Base-by-base conservation (phyloP, 2,888 invertebrate genomes). In the Cecidostiba fungosa region DNA sequence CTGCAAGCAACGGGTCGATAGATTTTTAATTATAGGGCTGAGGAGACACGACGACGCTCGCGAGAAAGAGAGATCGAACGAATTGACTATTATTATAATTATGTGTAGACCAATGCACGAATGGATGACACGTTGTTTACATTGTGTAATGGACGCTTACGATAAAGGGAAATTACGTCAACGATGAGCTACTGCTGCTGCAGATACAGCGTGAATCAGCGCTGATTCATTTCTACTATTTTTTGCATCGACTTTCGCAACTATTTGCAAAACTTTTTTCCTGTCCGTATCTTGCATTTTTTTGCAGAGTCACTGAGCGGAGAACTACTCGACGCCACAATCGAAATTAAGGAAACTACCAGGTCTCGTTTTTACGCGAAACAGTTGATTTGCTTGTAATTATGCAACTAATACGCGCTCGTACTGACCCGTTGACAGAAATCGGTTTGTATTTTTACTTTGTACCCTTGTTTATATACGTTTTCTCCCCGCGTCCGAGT, bases 321-420 rank as follows among this genome's bases (percentile, higher is more conserved):
- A 50, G 16, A 47, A 47, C 47, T 14, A 47, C 47, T 14, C 47
- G 2, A 3, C 16, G 47, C 5, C 14, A 14, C 47, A 47, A 47
- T 47, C 47, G 16, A 12, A 47, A 16, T n/a, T n/a, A n/a, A n/a
- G n/a, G 19, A 2, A 43, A 43, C 43, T 43, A 43, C 43, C 43
- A 43, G 43, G 1, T 43, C 12, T 43, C 3, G 43, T 2, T n/a
- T n/a, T n/a, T 43, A 1, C 39, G 59, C 12, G 23, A 19, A 82
- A 8, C 29, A 8, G 50, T 26, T 54, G 62, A 59, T 85, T 77
- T 69, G 54, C 54, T 39, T 62, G 4, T 50, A 84, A 84, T 74
- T 84, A 84, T 79, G 74, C 79, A 84, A 84, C 29, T 78, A n/a
- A n/a, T n/a, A 73, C 50, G 73, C 72, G 69, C n/a, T 14, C 50